Conservation (phyloP, 2,797 vertebrate species). For the Luscinia luscinia region DNA sequence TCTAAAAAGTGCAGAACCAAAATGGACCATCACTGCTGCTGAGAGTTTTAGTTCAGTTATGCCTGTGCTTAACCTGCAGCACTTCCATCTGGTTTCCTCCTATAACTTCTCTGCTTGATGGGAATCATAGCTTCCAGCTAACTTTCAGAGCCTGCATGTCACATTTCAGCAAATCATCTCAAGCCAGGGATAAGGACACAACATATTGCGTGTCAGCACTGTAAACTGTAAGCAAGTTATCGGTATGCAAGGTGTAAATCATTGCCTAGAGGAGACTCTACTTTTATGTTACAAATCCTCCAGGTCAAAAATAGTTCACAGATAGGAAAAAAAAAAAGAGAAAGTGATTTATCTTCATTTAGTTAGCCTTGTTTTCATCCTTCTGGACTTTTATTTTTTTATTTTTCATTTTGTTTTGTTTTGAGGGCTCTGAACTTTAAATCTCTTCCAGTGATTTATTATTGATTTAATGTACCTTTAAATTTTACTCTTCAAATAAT, state of each 20-base stretch:
- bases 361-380: not conserved
- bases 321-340: not conserved
- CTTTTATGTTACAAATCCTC: slow-evolving; percentile 4
- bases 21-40: not conserved
- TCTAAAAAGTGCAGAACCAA: not conserved
- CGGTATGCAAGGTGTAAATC: slow-evolving; percentile 36
- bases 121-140: slow-evolving; percentile 41
- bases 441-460: slow-evolving; percentile 18
- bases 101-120: not conserved
- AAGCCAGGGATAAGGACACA: slow-evolving; percentile 28
- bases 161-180: slow-evolving; percentile 46
- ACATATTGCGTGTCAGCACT: slow-evolving; percentile 10
- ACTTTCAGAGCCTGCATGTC: slow-evolving; percentile 21
- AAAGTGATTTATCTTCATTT: not conserved
- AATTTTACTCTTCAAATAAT: slow-evolving; percentile 20
- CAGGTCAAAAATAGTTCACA: slow-evolving; percentile 22
- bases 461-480: slow-evolving; percentile 40
- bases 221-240: slow-evolving; percentile 48
- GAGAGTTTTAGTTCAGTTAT: not conserved
- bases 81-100: slow-evolving; percentile 20
- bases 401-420: not conserved
- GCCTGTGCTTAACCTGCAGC: slow-evolving; percentile 25
- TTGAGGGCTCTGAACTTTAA: not conserved
- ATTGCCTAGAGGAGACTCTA: slow-evolving; percentile 10
- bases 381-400: not conserved